A percentile compares a stretch with the other conserved stretches of the same genome.
Evolutionary conservation across 2,797 vertebrate species (phyloP).

Genomic region (Acipenser ruthenus): DNA sequence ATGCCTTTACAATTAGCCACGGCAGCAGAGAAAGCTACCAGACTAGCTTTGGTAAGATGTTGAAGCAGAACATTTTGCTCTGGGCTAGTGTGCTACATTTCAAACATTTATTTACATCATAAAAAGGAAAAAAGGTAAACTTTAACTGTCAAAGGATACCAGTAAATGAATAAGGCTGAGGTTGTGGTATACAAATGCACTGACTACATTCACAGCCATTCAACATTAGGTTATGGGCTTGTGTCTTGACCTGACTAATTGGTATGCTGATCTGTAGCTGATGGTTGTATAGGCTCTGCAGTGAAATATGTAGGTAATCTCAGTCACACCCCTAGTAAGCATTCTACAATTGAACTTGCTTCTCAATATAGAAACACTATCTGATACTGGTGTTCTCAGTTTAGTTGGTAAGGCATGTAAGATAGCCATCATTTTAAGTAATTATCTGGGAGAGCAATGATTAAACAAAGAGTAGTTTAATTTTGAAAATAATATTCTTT

Average conservation of each 20-base stretch:
- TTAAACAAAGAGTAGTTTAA: too few relatives aligned
- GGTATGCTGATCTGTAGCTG: conserved; percentile 53
- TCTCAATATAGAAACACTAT: too few relatives aligned
- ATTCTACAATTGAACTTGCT: too few relatives aligned
- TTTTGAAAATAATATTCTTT: too few relatives aligned
- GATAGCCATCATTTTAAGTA: too few relatives aligned
- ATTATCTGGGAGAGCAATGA: too few relatives aligned
- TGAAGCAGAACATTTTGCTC: conserved; percentile 31
- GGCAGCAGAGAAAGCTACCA: conserved; percentile 16
- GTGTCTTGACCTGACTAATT: conserved; percentile 27
- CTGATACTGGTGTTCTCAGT: too few relatives aligned
- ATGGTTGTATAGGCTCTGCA: conserved; percentile 38
- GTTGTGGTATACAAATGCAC: background rate
- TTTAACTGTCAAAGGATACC: background rate
- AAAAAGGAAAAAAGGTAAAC: conserved; percentile 33
- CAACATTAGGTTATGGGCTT: background rate
- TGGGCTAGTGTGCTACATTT: conserved; percentile 46
- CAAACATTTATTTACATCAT: conserved; percentile 58
- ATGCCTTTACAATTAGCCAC: conserved; percentile 21
- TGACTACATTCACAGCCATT: background rate
- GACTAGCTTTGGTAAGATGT: background rate
- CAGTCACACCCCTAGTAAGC: conserved; percentile 24
- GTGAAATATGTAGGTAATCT: conserved; percentile 29
- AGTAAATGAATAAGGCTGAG: background rate
- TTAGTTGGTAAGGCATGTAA: too few relatives aligned